Evolutionary conservation across 2,797 vertebrate genomes (phyloP).

Genomic region (Alfaro cultratus): DNA sequence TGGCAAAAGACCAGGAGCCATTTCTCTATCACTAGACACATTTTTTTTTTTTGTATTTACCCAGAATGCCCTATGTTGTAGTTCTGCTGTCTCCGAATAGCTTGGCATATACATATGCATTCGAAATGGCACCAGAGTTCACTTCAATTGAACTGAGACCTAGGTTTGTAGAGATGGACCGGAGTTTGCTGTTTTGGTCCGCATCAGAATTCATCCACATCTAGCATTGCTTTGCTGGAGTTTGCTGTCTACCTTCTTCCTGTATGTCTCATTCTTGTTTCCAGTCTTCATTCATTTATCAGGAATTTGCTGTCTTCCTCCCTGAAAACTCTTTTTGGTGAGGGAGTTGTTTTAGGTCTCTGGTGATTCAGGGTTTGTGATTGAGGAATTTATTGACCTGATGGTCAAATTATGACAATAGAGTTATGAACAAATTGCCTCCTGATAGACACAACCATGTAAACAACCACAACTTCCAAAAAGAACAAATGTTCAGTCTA

Average conservation of each 20-base stretch:
- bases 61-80: too few relatives aligned
- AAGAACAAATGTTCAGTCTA: not conserved
- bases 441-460: not conserved
- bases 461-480: slow-evolving; percentile 16
- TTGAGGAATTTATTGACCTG: not conserved
- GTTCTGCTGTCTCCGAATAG: too few relatives aligned
- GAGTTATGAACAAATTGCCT: not conserved
- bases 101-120: too few relatives aligned
- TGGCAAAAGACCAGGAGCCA: too few relatives aligned
- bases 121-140: too few relatives aligned
- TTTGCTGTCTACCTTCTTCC: not conserved
- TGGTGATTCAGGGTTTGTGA: not conserved
- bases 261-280: not conserved
- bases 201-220: not conserved
- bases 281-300: not conserved
- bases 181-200: too few relatives aligned
- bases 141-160: too few relatives aligned
- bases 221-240: not conserved
- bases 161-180: too few relatives aligned
- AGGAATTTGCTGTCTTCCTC: not conserved
- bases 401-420: not conserved
- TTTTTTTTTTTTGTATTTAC: too few relatives aligned
- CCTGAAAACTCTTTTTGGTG: not conserved
- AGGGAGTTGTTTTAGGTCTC: not conserved
- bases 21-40: too few relatives aligned